Conservation (phyloP, 2,888 invertebrate species). For the Pogonocherus hispidulus region DNA sequence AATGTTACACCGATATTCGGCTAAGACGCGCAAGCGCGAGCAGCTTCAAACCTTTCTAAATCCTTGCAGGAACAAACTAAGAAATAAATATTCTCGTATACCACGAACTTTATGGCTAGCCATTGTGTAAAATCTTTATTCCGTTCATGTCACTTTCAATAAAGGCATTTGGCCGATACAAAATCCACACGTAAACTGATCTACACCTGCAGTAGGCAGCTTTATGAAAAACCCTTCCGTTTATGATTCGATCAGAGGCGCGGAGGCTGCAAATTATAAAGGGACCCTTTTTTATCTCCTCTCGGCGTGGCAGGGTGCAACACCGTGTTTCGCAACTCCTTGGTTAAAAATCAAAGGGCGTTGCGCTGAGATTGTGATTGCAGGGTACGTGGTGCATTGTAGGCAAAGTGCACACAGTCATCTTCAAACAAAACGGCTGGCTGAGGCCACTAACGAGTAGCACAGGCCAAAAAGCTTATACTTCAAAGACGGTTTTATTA, state of each 20-base stretch:
- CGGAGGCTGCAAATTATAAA: conserved; percentile 29
- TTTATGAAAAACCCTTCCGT: conserved; percentile 13
- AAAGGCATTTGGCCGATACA: background rate
- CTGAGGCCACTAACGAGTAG: conserved; percentile 65
- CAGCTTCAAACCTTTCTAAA: too few species aligned
- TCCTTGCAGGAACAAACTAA: too few species aligned
- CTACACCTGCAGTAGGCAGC: conserved; percentile 9
- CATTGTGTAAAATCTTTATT: too few species aligned
- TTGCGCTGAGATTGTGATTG: conserved; percentile 59
- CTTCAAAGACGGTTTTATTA: conserved; percentile 65
- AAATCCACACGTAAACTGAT: background rate
- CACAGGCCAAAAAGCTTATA: conserved; percentile 58
- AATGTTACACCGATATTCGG: too few species aligned
- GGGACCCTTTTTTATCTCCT: conserved; percentile 29
- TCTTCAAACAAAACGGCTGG: conserved; percentile 63
- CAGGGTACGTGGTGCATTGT: conserved; percentile 62
- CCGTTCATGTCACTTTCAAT: background rate
- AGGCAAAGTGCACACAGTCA: conserved; percentile 64
- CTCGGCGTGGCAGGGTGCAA: conserved; percentile 33
- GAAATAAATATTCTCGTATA: too few species aligned
- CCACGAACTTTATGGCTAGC: too few species aligned
- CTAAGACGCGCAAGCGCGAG: too few species aligned
- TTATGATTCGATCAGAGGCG: conserved; percentile 21
- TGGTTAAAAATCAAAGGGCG: conserved; percentile 46
- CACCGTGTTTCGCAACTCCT: conserved; percentile 41